Base-by-base conservation (phyloP, 2,888 invertebrate genomes). In the Deilephila porcellus region DNA sequence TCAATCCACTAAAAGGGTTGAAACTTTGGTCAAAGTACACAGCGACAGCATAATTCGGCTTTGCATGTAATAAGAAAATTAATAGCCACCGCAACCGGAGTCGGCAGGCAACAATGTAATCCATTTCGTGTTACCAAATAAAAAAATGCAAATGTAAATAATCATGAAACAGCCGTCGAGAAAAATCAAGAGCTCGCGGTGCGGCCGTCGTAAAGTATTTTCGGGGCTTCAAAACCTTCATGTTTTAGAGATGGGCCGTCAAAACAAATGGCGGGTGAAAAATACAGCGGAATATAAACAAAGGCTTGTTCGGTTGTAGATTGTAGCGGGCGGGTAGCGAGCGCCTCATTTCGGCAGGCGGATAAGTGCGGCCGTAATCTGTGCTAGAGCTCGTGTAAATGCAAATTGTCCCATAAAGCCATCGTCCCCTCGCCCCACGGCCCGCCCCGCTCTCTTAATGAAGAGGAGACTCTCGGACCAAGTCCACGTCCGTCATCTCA, bases 331-430 rank as follows among this genome's bases (percentile, higher is more conserved):
- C 81, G 86, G 85, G 86, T 79, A 85, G 88, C 82, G 86, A 85
- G 86, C 83, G 84, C 82, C 88, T 93, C 91, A 91, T 93, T 94
- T 93, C 89, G 89, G 87, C 89, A 89, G 90, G 89, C 85, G 93
- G 92, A 92, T 93, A 93, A 94, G 92, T 92, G 90, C 92, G 91
- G 88, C 86, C 90, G 92, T 94, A 94, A 94, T 94, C 93, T 93
- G 91, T 91, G 91, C 92, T 88, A 85, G 88, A 89, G 92, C 91
- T 92, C 93, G 93, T 94, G 94, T 94, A 94, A 94, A 94, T 94
- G 94, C 93, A 94, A 94, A 94, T 94, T 90, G 93, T 93, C 90
- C 92, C 90, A 93, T 94, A 94, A 94, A 93, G 93, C 93, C 91
- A 91, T 91, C 87, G 87, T 83, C 83, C 84, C 81, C 79, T 80